Conservation (phyloP, 1,140 invertebrate species). For the Zaprionus inermis region DNA sequence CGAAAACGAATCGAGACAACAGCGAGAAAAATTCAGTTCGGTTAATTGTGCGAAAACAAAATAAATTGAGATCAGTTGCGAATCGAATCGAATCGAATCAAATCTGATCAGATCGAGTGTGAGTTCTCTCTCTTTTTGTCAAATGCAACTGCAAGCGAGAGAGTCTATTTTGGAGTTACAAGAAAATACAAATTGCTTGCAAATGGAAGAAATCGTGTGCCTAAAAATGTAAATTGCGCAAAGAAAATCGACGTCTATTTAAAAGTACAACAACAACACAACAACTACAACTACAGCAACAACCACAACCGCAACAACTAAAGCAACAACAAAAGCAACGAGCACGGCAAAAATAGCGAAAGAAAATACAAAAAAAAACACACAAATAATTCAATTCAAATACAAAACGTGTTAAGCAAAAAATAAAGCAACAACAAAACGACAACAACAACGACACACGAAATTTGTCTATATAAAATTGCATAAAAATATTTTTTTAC, state of each 20-base stretch:
- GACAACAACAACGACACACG: conserved; percentile 51
- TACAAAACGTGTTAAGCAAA: conserved; percentile 78
- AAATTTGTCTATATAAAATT: conserved; percentile 76
- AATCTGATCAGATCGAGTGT: conserved; percentile 1
- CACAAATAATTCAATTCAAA: conserved; percentile 64
- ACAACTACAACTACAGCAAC: conserved; percentile 22
- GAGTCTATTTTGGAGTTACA: conserved; percentile 69
- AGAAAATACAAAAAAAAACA: conserved; percentile 30
- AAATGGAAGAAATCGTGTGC: conserved; percentile 81
- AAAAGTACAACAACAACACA: conserved; percentile 66
- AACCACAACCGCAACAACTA: conserved; percentile 12
- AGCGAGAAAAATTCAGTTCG: not conserved
- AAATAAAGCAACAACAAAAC: conserved; percentile 53
- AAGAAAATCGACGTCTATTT: conserved; percentile 81
- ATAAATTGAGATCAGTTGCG: conserved; percentile 1
- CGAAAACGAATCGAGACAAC: conserved; percentile 2
- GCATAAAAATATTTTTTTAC: conserved; percentile 82
- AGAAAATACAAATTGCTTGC: conserved; percentile 56
- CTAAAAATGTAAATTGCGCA: conserved; percentile 81
- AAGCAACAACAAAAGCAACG: conserved; percentile 37
- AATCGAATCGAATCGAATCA: conserved; percentile 4
- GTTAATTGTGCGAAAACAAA: conserved; percentile 4
- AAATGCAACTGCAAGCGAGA: conserved; percentile 37
- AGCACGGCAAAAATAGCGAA: conserved; percentile 56
- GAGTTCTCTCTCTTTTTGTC: not conserved